Conservation (phyloP, 2,113 vertebrate genomes). For the Elgaria multicarinata region DNA sequence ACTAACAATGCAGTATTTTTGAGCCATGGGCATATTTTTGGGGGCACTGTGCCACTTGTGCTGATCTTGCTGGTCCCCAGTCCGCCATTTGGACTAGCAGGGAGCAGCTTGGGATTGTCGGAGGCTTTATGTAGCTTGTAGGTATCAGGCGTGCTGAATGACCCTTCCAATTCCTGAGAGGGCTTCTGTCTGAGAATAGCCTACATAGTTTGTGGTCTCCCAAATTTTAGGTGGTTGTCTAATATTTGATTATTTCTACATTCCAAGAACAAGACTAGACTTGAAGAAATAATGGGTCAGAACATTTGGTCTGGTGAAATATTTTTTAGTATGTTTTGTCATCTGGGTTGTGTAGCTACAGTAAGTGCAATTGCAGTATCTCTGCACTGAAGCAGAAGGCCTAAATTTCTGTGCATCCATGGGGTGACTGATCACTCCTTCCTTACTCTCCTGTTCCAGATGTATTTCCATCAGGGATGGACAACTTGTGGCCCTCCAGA, state of each 20-base stretch:
- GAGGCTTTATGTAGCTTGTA: background rate
- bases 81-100: background rate
- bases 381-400: background rate
- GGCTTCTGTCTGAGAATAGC: background rate
- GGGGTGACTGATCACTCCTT: background rate
- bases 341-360: background rate
- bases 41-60: background rate
- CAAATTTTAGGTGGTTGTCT: background rate
- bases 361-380: background rate
- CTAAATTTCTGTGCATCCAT: too few species aligned
- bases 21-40: background rate
- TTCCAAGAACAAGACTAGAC: background rate
- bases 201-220: background rate
- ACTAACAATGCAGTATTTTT: background rate
- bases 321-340: background rate
- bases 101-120: background rate
- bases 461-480: background rate
- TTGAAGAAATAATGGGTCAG: background rate
- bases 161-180: background rate
- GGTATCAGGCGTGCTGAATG: background rate
- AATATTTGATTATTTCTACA: background rate
- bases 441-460: background rate
- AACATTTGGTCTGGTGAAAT: constrained; percentile 1
- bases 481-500: too few species aligned
- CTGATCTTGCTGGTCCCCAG: background rate